Percentiles rank a stretch among this genome's conserved stretches.
Evolutionary conservation across 1,140 invertebrate species (phyloP).

Genomic region (Euura lappo): DNA sequence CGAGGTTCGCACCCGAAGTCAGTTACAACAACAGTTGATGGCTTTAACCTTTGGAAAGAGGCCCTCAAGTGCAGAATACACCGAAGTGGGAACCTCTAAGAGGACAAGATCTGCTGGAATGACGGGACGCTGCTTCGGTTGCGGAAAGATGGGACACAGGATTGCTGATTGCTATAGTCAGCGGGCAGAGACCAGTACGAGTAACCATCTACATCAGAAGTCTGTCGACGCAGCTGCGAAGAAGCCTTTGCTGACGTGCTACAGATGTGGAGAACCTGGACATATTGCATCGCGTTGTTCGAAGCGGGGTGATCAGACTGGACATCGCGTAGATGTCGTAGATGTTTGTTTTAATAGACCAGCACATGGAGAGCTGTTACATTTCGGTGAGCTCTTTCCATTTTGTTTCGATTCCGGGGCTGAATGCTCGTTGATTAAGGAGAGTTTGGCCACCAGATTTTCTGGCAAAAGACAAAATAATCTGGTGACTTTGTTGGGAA

Average conservation of each 20-base stretch:
- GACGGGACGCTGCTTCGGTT: background rate
- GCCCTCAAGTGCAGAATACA: background rate
- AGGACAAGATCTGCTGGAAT: background rate
- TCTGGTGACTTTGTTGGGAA: conserved; percentile 15
- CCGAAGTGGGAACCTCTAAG: background rate
- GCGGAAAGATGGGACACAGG: conserved; percentile 11
- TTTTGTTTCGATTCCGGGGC: conserved; percentile 28
- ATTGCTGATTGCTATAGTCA: background rate
- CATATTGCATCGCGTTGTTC: conserved; percentile 14
- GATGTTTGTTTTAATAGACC: background rate
- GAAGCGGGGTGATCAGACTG: background rate
- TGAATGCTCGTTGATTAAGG: conserved; percentile 25
- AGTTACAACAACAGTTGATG: conserved; percentile 20
- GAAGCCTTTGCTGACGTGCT: conserved; percentile 9
- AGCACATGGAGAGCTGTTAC: background rate
- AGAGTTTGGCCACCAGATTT: conserved; percentile 18
- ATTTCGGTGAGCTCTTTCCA: conserved; percentile 22
- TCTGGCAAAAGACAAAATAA: conserved; percentile 15
- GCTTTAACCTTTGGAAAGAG: conserved; percentile 10
- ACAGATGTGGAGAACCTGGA: conserved; percentile 8
- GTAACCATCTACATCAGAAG: background rate
- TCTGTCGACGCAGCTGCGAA: background rate
- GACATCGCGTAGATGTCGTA: background rate
- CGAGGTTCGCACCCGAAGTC: conserved; percentile 17
- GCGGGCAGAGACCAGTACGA: background rate